Percentiles rank a stretch among this genome's conserved stretches.
These are phyloP conservation scores for Zaprionus vittiger DNA, from an alignment of 1,140 invertebrate genomes.

Conservation along the genomic window DNA sequence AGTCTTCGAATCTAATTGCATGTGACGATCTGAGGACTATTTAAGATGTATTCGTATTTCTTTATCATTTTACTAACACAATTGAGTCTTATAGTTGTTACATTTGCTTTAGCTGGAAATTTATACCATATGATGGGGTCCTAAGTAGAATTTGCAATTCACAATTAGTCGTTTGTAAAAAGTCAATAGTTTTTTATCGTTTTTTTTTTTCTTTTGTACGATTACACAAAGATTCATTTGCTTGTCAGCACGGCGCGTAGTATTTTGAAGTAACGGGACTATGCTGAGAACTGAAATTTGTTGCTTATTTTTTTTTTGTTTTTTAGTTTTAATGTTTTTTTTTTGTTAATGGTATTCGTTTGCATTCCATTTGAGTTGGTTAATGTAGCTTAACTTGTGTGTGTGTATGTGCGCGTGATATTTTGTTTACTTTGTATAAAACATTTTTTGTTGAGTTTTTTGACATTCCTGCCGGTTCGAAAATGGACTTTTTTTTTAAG, in stretches of 20 bases:
- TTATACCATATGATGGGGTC: slow-evolving; percentile 36
- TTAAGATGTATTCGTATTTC: slow-evolving; percentile 37
- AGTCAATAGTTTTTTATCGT: slow-evolving; percentile 54
- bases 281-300: slow-evolving; percentile 25
- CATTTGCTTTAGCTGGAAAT: slow-evolving; percentile 69
- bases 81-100: slow-evolving; percentile 68
- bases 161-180: slow-evolving; percentile 56
- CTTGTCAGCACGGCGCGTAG: slow-evolving; percentile 58
- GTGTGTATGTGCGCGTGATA: slow-evolving; percentile 33
- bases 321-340: slow-evolving; percentile 40
- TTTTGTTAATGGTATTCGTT: slow-evolving; percentile 67
- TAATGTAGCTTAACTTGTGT: slow-evolving; percentile 36
- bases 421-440: slow-evolving; percentile 35
- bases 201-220: slow-evolving; percentile 51
- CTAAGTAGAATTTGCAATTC: slow-evolving; percentile 52
- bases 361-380: slow-evolving; percentile 70
- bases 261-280: slow-evolving; percentile 43
- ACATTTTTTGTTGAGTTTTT: slow-evolving; percentile 35
- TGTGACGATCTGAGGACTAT: slow-evolving; percentile 33
- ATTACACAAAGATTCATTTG: slow-evolving; percentile 62
- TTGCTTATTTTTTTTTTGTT: slow-evolving; percentile 29
- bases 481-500: slow-evolving; percentile 38
- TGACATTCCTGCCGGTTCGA: slow-evolving; percentile 40
- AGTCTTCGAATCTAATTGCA: slow-evolving; percentile 70
- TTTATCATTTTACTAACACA: slow-evolving; percentile 57